Percentiles rank a stretch among this genome's conserved stretches.
Conservation (phyloP, 2,888 invertebrate genomes). For the Helobdella robusta region DNA sequence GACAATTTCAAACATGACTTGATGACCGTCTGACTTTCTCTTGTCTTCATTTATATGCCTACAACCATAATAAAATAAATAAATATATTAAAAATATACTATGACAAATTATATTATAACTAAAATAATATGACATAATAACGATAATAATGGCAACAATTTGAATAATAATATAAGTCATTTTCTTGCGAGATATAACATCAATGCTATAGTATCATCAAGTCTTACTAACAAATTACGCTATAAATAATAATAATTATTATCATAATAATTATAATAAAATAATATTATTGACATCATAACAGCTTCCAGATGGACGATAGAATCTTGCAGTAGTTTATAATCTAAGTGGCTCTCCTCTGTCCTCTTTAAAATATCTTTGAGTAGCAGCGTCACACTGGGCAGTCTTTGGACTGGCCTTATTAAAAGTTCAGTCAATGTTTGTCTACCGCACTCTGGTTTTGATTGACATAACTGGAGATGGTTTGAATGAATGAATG, state of each 20-base stretch:
- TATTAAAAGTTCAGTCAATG: slow-evolving; percentile 86
- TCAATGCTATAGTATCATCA: too few species aligned
- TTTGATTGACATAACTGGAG: slow-evolving; percentile 64
- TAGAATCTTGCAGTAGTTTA: slow-evolving; percentile 69
- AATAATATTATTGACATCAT: slow-evolving; percentile 58
- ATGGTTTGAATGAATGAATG: neutral
- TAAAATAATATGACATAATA: neutral
- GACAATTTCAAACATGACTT: slow-evolving; percentile 91
- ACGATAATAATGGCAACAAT: neutral
- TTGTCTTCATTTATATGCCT: slow-evolving; percentile 92
- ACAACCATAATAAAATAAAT: slow-evolving; percentile 31
- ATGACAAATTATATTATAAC: too few species aligned
- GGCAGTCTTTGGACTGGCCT: slow-evolving; percentile 94
- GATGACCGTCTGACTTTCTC: slow-evolving; percentile 84
- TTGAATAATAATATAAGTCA: too few species aligned
- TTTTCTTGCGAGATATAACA: too few species aligned
- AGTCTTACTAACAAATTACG: too few species aligned
- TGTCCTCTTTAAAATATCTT: slow-evolving; percentile 80
- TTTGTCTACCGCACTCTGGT: slow-evolving; percentile 91
- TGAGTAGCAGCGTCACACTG: slow-evolving; percentile 83
- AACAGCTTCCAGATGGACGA: slow-evolving; percentile 79
- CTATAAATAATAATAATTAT: neutral
- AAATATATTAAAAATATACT: neutral
- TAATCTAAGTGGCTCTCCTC: slow-evolving; percentile 78
- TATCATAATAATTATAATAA: neutral